phyloP scores from a whole-genome alignment of 1,140 invertebrate genomes.

The Drosophila repleta region DNA sequence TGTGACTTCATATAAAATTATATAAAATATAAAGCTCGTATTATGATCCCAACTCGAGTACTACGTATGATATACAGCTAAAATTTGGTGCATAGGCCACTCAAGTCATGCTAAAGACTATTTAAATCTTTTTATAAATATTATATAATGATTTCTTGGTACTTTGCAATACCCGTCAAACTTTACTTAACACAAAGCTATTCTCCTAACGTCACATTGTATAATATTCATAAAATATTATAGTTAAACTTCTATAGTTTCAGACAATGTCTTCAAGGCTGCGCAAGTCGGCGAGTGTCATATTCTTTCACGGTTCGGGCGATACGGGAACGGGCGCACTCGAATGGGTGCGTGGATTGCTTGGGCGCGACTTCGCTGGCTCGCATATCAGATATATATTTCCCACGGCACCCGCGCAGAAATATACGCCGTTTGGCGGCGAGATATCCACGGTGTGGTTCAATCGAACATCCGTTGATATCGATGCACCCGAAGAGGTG shows the following conservation, averaged over 20 bases:
- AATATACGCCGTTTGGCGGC: conserved; percentile 18
- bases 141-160: too few species aligned
- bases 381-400: conserved; percentile 30
- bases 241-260: background rate
- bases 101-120: too few species aligned
- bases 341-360: conserved; percentile 23
- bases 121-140: too few species aligned
- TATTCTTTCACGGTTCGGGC: conserved; percentile 37
- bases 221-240: background rate
- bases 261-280: background rate
- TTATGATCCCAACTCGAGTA: too few species aligned
- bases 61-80: too few species aligned
- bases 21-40: too few species aligned
- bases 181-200: too few species aligned
- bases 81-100: too few species aligned
- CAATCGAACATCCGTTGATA: conserved; percentile 4
- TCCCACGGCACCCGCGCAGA: conserved; percentile 31
- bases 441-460: conserved; percentile 37
- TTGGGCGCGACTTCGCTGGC: conserved; percentile 13
- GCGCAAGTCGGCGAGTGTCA: conserved; percentile 27
- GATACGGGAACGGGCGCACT: conserved; percentile 17
- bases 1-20: too few species aligned
- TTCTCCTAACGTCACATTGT: background rate
- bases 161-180: too few species aligned
- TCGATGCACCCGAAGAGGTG: conserved; percentile 6